These are phyloP conservation scores for Cynopterus sphinx DNA, from an alignment of 2,797 vertebrate species.

Conservation along the genomic window DNA sequence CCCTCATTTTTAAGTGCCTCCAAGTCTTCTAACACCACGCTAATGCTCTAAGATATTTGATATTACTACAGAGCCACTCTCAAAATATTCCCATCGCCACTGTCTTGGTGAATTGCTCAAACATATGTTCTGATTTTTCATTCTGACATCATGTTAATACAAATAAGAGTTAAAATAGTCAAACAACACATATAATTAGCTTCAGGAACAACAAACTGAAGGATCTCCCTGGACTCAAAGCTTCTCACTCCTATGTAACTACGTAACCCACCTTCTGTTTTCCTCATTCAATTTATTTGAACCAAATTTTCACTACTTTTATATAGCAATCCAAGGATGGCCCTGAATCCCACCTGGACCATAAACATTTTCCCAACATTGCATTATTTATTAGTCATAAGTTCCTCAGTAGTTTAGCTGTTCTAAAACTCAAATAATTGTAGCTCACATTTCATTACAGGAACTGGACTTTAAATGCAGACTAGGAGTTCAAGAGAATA, in stretches of 20 bases:
- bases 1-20: not conserved
- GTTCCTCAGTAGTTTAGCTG: not conserved
- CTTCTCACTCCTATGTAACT: not conserved
- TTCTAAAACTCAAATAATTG: constrained; percentile 43
- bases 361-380: not conserved
- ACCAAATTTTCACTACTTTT: not conserved
- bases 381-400: constrained; percentile 22
- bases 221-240: not conserved
- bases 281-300: not conserved
- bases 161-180: not conserved
- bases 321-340: not conserved
- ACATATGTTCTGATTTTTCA: not conserved
- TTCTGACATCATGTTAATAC: not conserved
- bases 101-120: not conserved
- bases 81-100: not conserved
- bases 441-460: constrained; percentile 69
- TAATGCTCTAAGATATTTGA: not conserved
- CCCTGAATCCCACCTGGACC: not conserved
- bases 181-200: not conserved
- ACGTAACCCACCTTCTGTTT: not conserved
- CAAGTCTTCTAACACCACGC: not conserved
- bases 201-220: not conserved
- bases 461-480: constrained; percentile 70
- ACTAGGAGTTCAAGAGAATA: constrained; percentile 68
- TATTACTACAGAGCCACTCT: not conserved